phyloP scores from a whole-genome alignment of 2,113 vertebrate species.

The Heptranchias perlo region DNA sequence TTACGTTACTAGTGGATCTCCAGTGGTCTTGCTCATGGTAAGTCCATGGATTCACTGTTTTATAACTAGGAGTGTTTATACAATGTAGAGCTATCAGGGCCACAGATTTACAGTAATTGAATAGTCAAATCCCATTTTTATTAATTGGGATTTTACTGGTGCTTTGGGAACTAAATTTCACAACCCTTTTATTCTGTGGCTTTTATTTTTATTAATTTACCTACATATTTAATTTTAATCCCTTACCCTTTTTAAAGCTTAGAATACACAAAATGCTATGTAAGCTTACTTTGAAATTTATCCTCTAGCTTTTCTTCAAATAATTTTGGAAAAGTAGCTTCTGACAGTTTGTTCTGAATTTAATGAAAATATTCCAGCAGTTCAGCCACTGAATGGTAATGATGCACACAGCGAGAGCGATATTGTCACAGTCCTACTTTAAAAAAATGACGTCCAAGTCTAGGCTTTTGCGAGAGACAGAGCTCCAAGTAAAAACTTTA shows the following conservation, averaged over 20 bases:
- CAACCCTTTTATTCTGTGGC: background rate
- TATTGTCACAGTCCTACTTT: background rate
- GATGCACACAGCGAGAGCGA: background rate
- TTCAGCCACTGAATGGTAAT: background rate
- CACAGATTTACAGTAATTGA: background rate
- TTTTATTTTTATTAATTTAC: background rate
- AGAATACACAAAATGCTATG: background rate
- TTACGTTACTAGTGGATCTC: background rate
- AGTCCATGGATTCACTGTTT: background rate
- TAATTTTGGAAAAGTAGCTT: slow-evolving; percentile 2
- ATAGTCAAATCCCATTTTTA: background rate
- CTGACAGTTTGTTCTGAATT: too few relatives aligned
- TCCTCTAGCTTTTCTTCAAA: background rate
- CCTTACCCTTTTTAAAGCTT: background rate
- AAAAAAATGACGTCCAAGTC: background rate
- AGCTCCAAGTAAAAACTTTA: background rate
- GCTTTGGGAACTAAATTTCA: background rate
- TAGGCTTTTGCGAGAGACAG: background rate
- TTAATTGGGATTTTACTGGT: background rate
- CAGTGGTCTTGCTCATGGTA: background rate
- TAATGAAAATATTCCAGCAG: background rate
- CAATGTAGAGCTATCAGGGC: background rate
- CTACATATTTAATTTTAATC: background rate
- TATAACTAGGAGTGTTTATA: background rate
- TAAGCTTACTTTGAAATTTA: background rate